A percentile compares a stretch with the other conserved stretches of the same genome.
Evolutionary conservation across 1,140 invertebrate species (phyloP).

Genomic region (Microplitis demolitor): DNA sequence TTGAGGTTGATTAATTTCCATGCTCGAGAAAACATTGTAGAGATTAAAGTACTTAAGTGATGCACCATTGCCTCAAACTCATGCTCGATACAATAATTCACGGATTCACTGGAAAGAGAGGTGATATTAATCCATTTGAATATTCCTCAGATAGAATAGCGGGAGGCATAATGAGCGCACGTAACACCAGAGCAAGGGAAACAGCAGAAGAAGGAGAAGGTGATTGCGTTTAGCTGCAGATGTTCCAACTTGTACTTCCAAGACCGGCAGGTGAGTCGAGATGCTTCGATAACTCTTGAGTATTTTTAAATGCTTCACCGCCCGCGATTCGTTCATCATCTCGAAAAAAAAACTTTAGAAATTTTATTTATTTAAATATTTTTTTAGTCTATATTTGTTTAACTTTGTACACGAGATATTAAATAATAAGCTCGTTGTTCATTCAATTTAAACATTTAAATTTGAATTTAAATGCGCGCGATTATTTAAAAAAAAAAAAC

Average conservation of each 20-base stretch:
- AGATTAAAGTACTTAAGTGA: conserved; percentile 49
- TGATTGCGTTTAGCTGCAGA: conserved; percentile 49
- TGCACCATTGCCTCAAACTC: conserved; percentile 26
- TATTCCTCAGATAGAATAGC: too few species aligned
- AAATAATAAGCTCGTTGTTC: too few species aligned
- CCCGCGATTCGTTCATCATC: conserved; percentile 4
- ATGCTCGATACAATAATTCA: conserved; percentile 36
- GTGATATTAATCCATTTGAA: background rate
- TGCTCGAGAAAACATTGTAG: conserved; percentile 50
- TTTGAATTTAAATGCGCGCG: too few species aligned
- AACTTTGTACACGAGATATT: too few species aligned
- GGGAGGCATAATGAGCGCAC: too few species aligned
- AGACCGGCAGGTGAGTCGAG: conserved; percentile 48
- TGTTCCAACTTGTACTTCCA: conserved; percentile 36
- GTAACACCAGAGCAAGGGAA: background rate
- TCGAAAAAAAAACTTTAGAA: too few species aligned
- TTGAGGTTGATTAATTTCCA: conserved; percentile 58
- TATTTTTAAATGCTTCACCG: conserved; percentile 52
- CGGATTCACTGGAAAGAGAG: background rate
- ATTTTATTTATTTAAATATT: too few species aligned
- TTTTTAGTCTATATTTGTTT: too few species aligned
- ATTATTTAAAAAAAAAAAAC: too few species aligned
- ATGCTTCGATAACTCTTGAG: conserved; percentile 52
- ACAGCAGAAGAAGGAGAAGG: conserved; percentile 24
- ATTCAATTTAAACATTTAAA: too few species aligned